Base-by-base conservation (phyloP, 2,888 invertebrate species). In the Clusia tigrina region DNA sequence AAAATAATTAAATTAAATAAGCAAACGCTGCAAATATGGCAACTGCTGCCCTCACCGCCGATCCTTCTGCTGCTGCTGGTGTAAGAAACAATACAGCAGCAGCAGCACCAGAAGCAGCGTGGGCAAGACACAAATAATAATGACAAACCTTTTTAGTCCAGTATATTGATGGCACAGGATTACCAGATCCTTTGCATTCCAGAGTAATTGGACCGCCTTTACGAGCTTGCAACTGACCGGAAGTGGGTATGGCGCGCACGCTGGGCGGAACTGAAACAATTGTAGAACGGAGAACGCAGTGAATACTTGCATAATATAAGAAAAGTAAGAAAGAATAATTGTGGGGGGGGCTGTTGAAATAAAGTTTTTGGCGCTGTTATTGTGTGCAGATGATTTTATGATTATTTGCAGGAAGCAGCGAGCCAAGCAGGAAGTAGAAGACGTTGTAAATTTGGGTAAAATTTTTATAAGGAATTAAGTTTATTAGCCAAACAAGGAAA, bases 121-220 rank as follows among this genome's bases (percentile, higher is more conserved):
- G 52, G 60, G 26, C 46, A 20, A 67, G 26, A 60, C 46, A 26
- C 48, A 63, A 54, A 57, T 56, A 61, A 62, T 60, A 48, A n/a
- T n/a, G 37, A 42, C 70, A 60, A 67, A 84, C 84, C 81, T 84
- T 84, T 76, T 84, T 84, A 55, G 83, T 84, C 91, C 91, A 91
- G n/a, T 86, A 86, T 66, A 91, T 90, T 22, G 85, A 87, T 1
- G 91, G 91, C 26, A 90, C 89, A 0, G 91, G 91, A 82, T 91
- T 91, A 15, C 91, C 91, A 0, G 89, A 87, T 0, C 90, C 90
- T 65, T 89, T 85, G 74, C 91, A 91, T 79, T 90, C 89, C 60
- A 91, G 81, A 46, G 90, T 89, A 1, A 90, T 88, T 0, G 89
- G 88, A 12, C 89, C 89, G 0, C 89, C 90, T 62, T 90, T 87